Percentiles rank a stretch among this genome's conserved stretches.
phyloP scores from a whole-genome alignment of 2,888 invertebrate genomes.

The Heteromurus nitidus region DNA sequence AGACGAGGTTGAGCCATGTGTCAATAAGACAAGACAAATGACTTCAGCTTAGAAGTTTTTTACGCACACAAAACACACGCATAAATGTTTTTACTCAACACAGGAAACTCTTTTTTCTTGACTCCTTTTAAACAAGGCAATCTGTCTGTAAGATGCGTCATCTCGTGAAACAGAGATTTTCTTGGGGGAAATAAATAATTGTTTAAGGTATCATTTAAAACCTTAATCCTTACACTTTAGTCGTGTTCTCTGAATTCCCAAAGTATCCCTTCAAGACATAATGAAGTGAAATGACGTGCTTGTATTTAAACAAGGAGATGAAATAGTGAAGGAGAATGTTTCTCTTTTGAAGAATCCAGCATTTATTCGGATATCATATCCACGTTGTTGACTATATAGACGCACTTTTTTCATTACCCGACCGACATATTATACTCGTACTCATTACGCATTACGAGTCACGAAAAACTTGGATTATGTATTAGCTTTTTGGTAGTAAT shows the following conservation, averaged over 20 bases:
- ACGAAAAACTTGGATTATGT: neutral
- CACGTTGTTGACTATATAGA: neutral
- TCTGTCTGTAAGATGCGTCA: neutral
- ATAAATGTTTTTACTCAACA: neutral
- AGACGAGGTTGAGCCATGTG: constrained; percentile 18
- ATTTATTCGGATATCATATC: neutral
- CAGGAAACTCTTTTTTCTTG: neutral
- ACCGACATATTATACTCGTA: neutral
- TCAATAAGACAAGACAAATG: constrained; percentile 58
- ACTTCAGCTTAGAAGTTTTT: constrained; percentile 1
- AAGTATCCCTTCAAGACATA: neutral
- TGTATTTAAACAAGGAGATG: neutral
- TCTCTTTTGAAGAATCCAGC: neutral
- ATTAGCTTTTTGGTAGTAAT: neutral
- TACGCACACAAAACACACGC: no score
- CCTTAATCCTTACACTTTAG: constrained; percentile 8
- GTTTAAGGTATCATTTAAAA: neutral
- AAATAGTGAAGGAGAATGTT: neutral
- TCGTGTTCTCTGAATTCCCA: neutral
- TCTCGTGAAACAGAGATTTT: neutral
- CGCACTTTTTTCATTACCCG: neutral
- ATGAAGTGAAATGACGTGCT: neutral
- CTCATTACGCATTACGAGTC: constrained; percentile 22
- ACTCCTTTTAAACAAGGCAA: neutral
- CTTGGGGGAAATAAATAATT: neutral